These are phyloP conservation scores for Stigmatopora nigra DNA, from an alignment of 2,113 vertebrate genomes.

Conservation along the genomic window DNA sequence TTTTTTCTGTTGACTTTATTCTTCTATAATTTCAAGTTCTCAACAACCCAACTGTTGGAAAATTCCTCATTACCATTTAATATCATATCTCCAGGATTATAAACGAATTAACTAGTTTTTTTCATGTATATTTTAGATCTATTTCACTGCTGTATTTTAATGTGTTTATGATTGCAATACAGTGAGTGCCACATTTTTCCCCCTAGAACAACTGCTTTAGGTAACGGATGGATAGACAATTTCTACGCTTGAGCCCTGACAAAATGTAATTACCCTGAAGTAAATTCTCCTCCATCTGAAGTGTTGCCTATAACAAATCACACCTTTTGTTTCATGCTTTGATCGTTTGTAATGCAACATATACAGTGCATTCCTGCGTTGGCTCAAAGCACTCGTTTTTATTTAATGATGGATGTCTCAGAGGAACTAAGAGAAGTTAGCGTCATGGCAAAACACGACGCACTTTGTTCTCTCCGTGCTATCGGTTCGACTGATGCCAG, in stretches of 20 bases:
- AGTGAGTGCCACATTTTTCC: too few species aligned
- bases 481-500: slow-evolving; percentile 12
- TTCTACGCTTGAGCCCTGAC: neutral
- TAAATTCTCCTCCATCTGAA: neutral
- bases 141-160: too few species aligned
- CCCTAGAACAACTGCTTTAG: neutral
- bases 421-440: slow-evolving; percentile 2
- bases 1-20: too few species aligned
- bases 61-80: too few species aligned
- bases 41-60: too few species aligned
- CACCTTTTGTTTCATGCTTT: neutral
- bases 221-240: neutral
- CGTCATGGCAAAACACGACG: slow-evolving; percentile 9
- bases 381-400: neutral
- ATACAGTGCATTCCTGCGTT: slow-evolving; percentile 1
- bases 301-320: slow-evolving; percentile 2
- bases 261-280: neutral
- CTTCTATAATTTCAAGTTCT: too few species aligned
- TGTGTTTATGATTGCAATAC: too few species aligned
- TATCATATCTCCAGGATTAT: too few species aligned
- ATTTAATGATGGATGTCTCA: slow-evolving; percentile 21
- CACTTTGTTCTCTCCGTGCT: slow-evolving; percentile 26
- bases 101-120: too few species aligned
- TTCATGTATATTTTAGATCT: too few species aligned
- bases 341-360: slow-evolving; percentile 6